phyloP scores from a whole-genome alignment of 1,140 invertebrate species.

The Diorhabda sublineata region DNA sequence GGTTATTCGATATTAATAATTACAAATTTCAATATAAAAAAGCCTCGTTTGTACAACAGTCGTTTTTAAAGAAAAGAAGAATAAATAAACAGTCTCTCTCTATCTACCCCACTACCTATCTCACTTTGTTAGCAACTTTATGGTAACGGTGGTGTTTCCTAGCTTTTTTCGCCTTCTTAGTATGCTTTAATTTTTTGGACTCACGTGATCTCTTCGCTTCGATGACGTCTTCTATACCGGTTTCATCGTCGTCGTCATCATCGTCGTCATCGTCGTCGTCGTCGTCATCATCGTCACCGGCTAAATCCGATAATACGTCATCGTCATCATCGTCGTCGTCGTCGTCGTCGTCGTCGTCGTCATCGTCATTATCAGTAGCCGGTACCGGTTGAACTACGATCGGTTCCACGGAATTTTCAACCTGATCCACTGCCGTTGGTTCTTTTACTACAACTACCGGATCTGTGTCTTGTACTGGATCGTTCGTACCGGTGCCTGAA shows the following conservation, averaged over 20 bases:
- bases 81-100: constrained; percentile 9
- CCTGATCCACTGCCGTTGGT: constrained; percentile 38
- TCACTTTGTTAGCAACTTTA: constrained; percentile 27
- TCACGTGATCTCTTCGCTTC: constrained; percentile 71
- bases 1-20: too few relatives aligned
- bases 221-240: constrained; percentile 64
- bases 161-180: constrained; percentile 50
- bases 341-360: constrained; percentile 56
- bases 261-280: constrained; percentile 69
- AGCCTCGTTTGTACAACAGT: background rate
- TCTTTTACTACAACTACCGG: constrained; percentile 41
- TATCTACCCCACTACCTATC: constrained; percentile 17
- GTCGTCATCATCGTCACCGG: constrained; percentile 54
- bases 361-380: constrained; percentile 43
- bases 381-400: constrained; percentile 40
- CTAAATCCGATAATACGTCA: constrained; percentile 49
- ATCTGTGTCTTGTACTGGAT: constrained; percentile 35
- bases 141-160: constrained; percentile 49
- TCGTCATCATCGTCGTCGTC: constrained; percentile 59
- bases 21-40: background rate
- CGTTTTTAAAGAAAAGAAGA: constrained; percentile 1
- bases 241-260: constrained; percentile 69
- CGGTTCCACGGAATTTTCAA: constrained; percentile 38
- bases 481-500: constrained; percentile 26
- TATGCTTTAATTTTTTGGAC: constrained; percentile 63